phyloP scores from a whole-genome alignment of 2,797 vertebrate species.

The Melanotaenia boesemani region DNA sequence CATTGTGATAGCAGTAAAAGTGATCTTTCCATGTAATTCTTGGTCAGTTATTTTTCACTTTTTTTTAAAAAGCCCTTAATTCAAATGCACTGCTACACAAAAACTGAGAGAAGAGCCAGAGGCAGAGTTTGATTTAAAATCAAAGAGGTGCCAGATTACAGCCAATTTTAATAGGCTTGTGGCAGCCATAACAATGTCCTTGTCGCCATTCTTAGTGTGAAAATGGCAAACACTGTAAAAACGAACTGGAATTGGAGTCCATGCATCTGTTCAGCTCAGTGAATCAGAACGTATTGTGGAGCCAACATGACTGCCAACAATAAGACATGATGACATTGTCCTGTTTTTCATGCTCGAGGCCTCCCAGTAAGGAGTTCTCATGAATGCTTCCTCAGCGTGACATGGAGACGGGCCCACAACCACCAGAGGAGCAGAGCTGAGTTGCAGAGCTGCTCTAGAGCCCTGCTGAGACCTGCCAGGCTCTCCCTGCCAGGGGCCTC shows the following conservation, averaged over 20 bases:
- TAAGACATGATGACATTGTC: slow-evolving; percentile 65
- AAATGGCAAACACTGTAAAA: slow-evolving; percentile 52
- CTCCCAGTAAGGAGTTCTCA: slow-evolving; percentile 59
- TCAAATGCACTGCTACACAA: background rate
- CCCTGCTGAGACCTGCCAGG: slow-evolving; percentile 73
- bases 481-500: slow-evolving; percentile 62
- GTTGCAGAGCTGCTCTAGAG: slow-evolving; percentile 55
- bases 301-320: slow-evolving; percentile 62
- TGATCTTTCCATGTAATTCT: background rate
- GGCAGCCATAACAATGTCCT: background rate
- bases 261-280: slow-evolving; percentile 39
- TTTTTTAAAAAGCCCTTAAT: slow-evolving; percentile 8
- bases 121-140: slow-evolving; percentile 32
- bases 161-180: slow-evolving; percentile 29
- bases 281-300: slow-evolving; percentile 42
- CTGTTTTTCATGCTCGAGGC: slow-evolving; percentile 55
- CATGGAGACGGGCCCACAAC: slow-evolving; percentile 50
- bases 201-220: slow-evolving; percentile 36
- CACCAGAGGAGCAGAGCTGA: slow-evolving; percentile 56
- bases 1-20: background rate
- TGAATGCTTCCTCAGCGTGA: slow-evolving; percentile 53
- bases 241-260: slow-evolving; percentile 53
- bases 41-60: background rate
- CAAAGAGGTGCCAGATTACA: slow-evolving; percentile 35
- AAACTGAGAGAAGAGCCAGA: slow-evolving; percentile 35